Base-by-base conservation (phyloP, 2,113 vertebrate species). In the Aegypius monachus region DNA sequence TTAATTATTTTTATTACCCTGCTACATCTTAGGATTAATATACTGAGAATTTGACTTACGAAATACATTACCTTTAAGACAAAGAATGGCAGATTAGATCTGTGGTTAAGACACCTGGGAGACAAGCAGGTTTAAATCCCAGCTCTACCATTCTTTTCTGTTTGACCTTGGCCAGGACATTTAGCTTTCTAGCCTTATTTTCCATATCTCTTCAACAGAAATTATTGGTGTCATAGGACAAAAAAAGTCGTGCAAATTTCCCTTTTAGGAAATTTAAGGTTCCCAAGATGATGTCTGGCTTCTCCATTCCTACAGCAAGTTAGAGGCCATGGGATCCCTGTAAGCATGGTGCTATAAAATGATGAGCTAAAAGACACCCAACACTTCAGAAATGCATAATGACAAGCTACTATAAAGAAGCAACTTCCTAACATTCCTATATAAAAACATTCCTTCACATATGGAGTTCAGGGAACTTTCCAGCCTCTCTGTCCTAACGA, bases 1-100 rank as follows among this genome's bases (percentile, higher is more conserved):
- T 97, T 93, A 92, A 95, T 95, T 95, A 89, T 97, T 95, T 97
- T 96, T 94, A 97, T 96, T 92, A 92, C 83, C 27, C 59, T 89
- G 72, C 32, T 94, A 92, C 50, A 89, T 95, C 78, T 96, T 82
- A 79, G 61, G 61, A 96, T 84, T 80, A 96, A 94, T 68, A 93
- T 34, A 88, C 55, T 7, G n/a, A 88, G 79, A 95, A 82, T 91
- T 93, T 92, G 65, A 94, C 88, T 95, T 95, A 91, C 36, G 92
- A 94, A 96, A 87, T 91, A 96, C 93, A 97, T 97, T 92, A 91
- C 48, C 45, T 96, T 72, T 89, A 94, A 89, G 77, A 89, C 61
- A 94, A 95, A 93, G 84, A 94, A 93, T 50, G 45, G 78, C 65
- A 95, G 70, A 91, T 93, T 93, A 94, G 53, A 75, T 84, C 91